Conservation (phyloP, 2,113 vertebrate genomes). For the Fulmarus glacialis region DNA sequence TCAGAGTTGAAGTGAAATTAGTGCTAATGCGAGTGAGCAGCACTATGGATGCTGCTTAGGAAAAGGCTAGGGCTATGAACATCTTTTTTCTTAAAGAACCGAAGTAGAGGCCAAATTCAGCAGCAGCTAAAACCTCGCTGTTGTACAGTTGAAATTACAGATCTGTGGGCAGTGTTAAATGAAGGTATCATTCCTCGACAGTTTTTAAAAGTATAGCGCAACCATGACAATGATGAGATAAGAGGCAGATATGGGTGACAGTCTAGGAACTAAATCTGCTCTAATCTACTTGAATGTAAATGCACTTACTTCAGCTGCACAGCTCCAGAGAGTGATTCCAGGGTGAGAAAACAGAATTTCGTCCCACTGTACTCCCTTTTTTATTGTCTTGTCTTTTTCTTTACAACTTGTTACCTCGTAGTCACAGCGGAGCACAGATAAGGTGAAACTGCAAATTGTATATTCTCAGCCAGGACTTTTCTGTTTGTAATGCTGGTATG, state of each 20-base stretch:
- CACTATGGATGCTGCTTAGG: background rate
- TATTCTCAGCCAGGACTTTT: conserved; percentile 78
- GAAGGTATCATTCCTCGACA: background rate
- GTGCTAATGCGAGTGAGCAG: background rate
- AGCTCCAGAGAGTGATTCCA: background rate
- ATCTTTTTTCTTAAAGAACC: background rate
- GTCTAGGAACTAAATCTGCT: conserved; percentile 4
- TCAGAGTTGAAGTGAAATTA: background rate
- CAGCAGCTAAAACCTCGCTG: background rate
- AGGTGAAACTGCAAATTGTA: conserved; percentile 69
- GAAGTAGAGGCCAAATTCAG: background rate
- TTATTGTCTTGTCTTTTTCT: background rate
- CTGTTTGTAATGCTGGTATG: conserved; percentile 76
- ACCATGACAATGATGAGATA: background rate
- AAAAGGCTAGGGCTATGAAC: background rate
- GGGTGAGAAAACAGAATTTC: background rate
- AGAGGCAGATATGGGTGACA: background rate
- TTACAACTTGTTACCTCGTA: conserved; percentile 29
- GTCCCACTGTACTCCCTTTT: background rate
- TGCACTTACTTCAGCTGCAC: background rate
- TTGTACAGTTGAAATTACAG: background rate
- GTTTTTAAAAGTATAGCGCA: background rate
- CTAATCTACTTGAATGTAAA: conserved; percentile 28
- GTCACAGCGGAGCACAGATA: conserved; percentile 59
- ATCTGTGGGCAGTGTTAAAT: background rate